Evolutionary conservation across 2,797 vertebrate genomes (phyloP).

Genomic region (Leptatherina wallacei): DNA sequence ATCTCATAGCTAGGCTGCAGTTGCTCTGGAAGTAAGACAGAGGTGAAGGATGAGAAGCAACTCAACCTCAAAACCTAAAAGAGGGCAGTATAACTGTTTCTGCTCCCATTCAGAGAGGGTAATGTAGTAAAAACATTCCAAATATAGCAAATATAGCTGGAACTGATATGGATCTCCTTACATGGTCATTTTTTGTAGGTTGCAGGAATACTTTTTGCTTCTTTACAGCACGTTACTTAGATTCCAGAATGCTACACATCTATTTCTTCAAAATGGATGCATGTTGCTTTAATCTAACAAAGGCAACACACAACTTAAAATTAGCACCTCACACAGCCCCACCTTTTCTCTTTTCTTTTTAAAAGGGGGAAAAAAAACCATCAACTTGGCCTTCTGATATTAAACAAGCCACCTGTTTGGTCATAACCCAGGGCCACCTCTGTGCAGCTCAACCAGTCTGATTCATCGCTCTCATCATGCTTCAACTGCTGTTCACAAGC

Average conservation of each 20-base stretch:
- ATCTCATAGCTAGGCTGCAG: not conserved
- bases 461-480: constrained; percentile 27
- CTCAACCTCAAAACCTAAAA: not conserved
- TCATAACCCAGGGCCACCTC: not conserved
- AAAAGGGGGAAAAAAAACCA: no score
- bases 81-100: not conserved
- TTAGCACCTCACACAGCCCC: not conserved
- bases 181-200: not conserved
- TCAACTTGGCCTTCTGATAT: not conserved
- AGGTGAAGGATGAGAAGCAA: not conserved
- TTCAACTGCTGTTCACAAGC: constrained; percentile 22
- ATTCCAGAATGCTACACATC: not conserved
- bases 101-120: not conserved
- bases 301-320: not conserved
- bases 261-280: no score
- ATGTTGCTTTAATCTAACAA: not conserved
- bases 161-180: not conserved
- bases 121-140: not conserved
- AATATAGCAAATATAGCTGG: not conserved
- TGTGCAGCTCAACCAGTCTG: constrained; percentile 22
- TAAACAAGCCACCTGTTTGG: not conserved
- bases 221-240: not conserved
- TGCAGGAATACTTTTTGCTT: not conserved
- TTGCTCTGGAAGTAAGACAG: not conserved
- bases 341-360: no score